Conservation (phyloP, 1,140 invertebrate species). For the Calliopsis andreniformis region DNA sequence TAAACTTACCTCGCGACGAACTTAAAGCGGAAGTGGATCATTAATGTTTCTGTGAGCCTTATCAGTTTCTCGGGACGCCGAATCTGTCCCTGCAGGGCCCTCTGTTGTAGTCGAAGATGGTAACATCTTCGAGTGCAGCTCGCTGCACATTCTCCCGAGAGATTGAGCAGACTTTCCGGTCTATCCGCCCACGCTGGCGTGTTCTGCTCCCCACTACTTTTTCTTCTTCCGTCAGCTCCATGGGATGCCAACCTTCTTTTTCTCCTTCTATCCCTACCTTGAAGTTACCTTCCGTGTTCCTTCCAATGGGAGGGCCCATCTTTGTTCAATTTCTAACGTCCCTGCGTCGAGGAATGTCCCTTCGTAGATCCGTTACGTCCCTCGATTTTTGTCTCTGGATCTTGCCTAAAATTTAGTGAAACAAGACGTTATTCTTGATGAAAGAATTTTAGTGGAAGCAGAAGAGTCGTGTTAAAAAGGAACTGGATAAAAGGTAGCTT, state of each 20-base stretch:
- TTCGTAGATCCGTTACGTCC: no score
- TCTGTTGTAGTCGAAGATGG: conserved; percentile 1
- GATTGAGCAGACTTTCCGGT: conserved; percentile 47
- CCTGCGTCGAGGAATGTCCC: no score
- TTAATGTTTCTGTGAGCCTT: not conserved
- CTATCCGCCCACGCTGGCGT: conserved; percentile 27
- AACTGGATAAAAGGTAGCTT: not conserved
- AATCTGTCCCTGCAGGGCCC: not conserved
- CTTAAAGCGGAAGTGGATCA: not conserved
- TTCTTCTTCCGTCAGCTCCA: conserved; percentile 19
- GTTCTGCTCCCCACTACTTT: conserved; percentile 35
- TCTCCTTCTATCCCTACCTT: not conserved
- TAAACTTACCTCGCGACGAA: not conserved
- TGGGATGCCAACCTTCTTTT: conserved; percentile 18
- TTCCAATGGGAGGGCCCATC: conserved; percentile 31
- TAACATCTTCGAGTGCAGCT: conserved; percentile 5
- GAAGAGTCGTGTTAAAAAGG: not conserved
- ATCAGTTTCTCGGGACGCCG: not conserved
- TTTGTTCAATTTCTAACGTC: conserved; percentile 8
- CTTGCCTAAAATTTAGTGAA: no score
- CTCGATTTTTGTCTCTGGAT: not conserved
- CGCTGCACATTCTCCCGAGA: conserved; percentile 19
- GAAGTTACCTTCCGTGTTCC: not conserved
- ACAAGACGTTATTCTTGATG: not conserved
- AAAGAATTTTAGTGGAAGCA: conserved; percentile 21